phyloP scores from a whole-genome alignment of 2,113 vertebrate genomes.

The Collichthys lucidus region DNA sequence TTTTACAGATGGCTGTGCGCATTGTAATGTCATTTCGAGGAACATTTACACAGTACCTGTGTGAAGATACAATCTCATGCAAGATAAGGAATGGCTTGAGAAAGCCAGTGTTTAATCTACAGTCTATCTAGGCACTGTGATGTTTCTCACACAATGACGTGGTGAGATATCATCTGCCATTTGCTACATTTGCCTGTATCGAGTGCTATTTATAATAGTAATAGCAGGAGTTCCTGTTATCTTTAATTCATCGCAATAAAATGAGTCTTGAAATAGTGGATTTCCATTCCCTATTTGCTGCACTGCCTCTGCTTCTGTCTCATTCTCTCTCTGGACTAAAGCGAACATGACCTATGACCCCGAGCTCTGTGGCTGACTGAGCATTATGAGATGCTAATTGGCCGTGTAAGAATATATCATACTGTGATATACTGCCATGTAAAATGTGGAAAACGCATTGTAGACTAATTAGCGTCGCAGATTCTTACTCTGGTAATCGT shows the following conservation, averaged over 20 bases:
- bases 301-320: constrained; percentile 31
- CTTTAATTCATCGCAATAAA: constrained; percentile 32
- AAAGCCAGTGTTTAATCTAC: constrained; percentile 48
- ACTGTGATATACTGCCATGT: constrained; percentile 67
- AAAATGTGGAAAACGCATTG: constrained; percentile 53
- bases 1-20: constrained; percentile 39
- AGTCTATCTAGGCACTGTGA: constrained; percentile 29
- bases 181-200: constrained; percentile 37
- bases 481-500: constrained; percentile 21
- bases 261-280: constrained; percentile 28
- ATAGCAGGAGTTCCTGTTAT: constrained; percentile 20
- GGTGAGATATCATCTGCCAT: constrained; percentile 50
- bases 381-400: constrained; percentile 75
- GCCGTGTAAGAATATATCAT: constrained; percentile 71
- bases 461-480: constrained; percentile 54
- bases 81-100: constrained; percentile 42
- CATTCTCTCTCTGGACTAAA: constrained; percentile 34
- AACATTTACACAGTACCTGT: constrained; percentile 49
- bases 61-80: constrained; percentile 34
- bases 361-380: constrained; percentile 71
- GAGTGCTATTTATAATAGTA: constrained; percentile 45
- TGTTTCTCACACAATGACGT: constrained; percentile 20
- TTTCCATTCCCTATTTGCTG: constrained; percentile 1
- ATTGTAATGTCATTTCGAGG: constrained; percentile 30
- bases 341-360: constrained; percentile 60